Evolutionary conservation across 2,888 invertebrate genomes (phyloP).

Genomic region (Laothoe populi): DNA sequence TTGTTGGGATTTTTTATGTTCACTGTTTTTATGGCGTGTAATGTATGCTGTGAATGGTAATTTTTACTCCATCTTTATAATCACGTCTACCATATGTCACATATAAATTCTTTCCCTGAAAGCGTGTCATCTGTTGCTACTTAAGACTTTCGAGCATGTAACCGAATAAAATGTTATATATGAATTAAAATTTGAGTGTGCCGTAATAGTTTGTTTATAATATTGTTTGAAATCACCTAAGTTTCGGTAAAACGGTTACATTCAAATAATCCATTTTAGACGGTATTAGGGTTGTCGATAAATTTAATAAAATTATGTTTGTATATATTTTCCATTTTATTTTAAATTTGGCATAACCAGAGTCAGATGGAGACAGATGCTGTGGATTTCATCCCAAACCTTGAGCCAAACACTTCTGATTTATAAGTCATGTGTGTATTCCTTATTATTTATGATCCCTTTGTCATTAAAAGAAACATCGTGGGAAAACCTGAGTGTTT

Average conservation of each 20-base stretch:
- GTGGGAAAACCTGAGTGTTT: too few relatives aligned
- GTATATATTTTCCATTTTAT: too few relatives aligned
- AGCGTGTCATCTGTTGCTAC: constrained; percentile 38
- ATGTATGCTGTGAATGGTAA: constrained; percentile 9
- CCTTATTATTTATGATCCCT: too few relatives aligned
- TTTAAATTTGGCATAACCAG: too few relatives aligned
- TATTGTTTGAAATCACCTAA: constrained; percentile 34
- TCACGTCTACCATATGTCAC: constrained; percentile 57
- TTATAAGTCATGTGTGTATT: too few relatives aligned
- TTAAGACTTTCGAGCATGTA: constrained; percentile 30
- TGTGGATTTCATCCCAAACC: too few relatives aligned
- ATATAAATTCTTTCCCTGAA: constrained; percentile 47
- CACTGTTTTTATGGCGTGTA: constrained; percentile 26
- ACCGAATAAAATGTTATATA: constrained; percentile 13
- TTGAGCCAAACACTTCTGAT: too few relatives aligned
- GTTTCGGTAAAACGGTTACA: constrained; percentile 40
- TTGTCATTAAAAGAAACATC: too few relatives aligned
- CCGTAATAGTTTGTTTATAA: constrained; percentile 33
- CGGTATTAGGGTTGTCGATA: constrained; percentile 42
- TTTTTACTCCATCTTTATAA: constrained; percentile 39
- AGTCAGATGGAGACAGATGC: too few relatives aligned
- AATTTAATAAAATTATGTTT: neutral
- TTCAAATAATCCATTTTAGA: constrained; percentile 41
- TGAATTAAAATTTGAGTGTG: constrained; percentile 19
- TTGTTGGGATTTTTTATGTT: constrained; percentile 4